Conservation (phyloP, 64 coral and sea anemone genomes). For the Exaiptasia diaphana region DNA sequence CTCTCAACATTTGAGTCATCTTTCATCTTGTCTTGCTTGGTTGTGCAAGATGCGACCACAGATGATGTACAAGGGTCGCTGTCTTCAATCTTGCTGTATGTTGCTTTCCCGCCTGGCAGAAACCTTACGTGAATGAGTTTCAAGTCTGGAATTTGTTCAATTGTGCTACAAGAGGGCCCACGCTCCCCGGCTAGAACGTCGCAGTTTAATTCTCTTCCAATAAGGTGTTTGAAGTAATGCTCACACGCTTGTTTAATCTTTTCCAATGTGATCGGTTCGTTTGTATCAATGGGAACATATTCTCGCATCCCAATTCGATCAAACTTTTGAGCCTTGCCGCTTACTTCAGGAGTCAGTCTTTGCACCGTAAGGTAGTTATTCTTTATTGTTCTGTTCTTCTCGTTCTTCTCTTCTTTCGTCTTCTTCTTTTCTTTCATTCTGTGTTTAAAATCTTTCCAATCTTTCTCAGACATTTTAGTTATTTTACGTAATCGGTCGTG, state of each 20-base stretch:
- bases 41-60: conserved; percentile 12
- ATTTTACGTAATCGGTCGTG: neutral
- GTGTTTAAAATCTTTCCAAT: neutral
- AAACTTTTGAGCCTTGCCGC: conserved; percentile 24
- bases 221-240: neutral
- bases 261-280: conserved; percentile 20
- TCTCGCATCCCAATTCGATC: conserved; percentile 26
- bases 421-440: neutral
- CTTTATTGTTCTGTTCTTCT: conserved; percentile 5
- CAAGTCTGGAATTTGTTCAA: conserved; percentile 21
- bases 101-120: conserved; percentile 1
- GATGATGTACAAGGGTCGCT: conserved; percentile 4
- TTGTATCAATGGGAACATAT: conserved; percentile 15
- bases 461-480: neutral
- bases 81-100: neutral
- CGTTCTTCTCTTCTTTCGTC: neutral
- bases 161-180: conserved; percentile 17
- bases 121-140: conserved; percentile 57
- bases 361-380: too few relatives aligned
- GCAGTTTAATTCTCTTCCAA: neutral
- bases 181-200: conserved; percentile 42
- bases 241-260: conserved; percentile 46
- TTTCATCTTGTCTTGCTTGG: neutral
- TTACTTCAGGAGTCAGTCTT: too few relatives aligned
- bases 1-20: neutral